Percentiles rank a stretch among this genome's conserved stretches.
Evolutionary conservation across 2,113 vertebrate species (phyloP).

Genomic region (Aptenodytes forsteri): DNA sequence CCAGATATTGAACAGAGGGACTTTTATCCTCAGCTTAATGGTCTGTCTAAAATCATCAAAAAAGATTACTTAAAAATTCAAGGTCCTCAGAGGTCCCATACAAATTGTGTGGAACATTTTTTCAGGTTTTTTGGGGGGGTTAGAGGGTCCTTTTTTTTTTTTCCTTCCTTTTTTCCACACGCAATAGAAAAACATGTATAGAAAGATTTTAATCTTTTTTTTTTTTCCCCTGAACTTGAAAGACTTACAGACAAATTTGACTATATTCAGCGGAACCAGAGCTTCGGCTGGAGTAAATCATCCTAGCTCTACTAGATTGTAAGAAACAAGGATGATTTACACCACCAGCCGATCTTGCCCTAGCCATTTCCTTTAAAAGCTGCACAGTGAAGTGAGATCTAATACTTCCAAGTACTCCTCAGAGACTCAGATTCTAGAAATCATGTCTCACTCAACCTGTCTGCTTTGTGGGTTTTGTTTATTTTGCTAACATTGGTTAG

Average conservation of each 20-base stretch:
- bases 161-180: not conserved
- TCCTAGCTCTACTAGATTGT: not conserved
- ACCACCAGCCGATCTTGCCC: not conserved
- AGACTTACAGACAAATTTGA: not conserved
- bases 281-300: not conserved
- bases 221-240: not conserved
- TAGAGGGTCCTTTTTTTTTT: not conserved
- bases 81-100: constrained; percentile 73
- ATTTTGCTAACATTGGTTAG: not conserved
- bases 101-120: constrained; percentile 54
- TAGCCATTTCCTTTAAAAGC: not conserved
- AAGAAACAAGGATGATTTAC: not conserved
- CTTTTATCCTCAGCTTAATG: constrained; percentile 80
- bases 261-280: not conserved
- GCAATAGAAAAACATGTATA: not conserved
- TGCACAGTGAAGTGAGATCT: constrained; percentile 13
- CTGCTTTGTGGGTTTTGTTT: constrained; percentile 25
- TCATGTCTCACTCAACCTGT: constrained; percentile 15
- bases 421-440: not conserved
- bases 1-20: constrained; percentile 80
- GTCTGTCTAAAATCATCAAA: constrained; percentile 79
- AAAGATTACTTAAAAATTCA: constrained; percentile 80
- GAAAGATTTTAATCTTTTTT: not conserved
- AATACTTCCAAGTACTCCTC: constrained; percentile 31
- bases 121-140: not conserved